Percentiles rank a stretch among this genome's conserved stretches.
Conservation (phyloP, 2,113 vertebrate genomes). For the Siniperca knerii region DNA sequence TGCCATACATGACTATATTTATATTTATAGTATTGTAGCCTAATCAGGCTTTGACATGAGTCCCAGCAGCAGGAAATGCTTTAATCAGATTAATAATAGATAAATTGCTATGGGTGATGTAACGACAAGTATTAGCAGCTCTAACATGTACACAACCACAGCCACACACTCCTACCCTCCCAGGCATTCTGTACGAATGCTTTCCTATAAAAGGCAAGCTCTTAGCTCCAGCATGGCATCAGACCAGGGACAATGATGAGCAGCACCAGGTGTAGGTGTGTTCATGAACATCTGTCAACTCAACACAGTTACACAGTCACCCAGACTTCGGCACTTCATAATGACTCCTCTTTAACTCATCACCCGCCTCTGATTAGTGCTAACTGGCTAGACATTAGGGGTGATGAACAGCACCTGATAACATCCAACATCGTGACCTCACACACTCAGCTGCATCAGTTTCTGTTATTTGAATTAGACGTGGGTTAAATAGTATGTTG, state of each 20-base stretch:
- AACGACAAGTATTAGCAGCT: slow-evolving; percentile 7
- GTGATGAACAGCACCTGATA: slow-evolving; percentile 25
- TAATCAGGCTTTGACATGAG: background rate
- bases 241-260: slow-evolving; percentile 50
- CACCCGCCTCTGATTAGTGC: slow-evolving; percentile 7
- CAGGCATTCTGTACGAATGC: slow-evolving; percentile 36
- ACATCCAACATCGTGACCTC: slow-evolving; percentile 26
- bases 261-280: slow-evolving; percentile 65
- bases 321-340: background rate
- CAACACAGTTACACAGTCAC: background rate
- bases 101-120: background rate
- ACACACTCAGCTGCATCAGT: background rate
- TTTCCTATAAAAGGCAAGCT: slow-evolving; percentile 67
- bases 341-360: slow-evolving; percentile 44
- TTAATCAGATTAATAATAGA: background rate
- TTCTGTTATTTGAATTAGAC: background rate
- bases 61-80: background rate
- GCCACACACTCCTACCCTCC: background rate
- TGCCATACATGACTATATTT: too few species aligned
- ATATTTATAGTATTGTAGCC: background rate
- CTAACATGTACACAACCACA: background rate
- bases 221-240: background rate
- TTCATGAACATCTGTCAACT: slow-evolving; percentile 12
- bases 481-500: background rate
- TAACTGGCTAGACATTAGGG: slow-evolving; percentile 11